Conservation (phyloP, 2,888 invertebrate genomes). For the Bruchidius siliquastri region DNA sequence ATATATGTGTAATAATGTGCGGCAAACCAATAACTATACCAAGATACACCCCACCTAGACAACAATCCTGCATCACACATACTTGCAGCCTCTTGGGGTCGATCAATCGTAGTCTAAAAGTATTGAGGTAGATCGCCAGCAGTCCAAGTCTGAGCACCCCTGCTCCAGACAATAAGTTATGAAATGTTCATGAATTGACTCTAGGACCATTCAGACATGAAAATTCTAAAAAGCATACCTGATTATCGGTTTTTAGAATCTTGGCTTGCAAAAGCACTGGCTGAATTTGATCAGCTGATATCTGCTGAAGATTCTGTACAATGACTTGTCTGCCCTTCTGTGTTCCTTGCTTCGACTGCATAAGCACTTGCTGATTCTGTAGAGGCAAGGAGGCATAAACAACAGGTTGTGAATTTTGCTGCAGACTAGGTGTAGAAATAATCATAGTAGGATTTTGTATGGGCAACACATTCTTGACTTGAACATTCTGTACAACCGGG, state of each 20-base stretch:
- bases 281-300: slow-evolving; percentile 41
- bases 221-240: slow-evolving; percentile 7
- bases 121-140: too few relatives aligned
- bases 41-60: too few relatives aligned
- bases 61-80: too few relatives aligned
- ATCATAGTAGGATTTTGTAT: slow-evolving; percentile 33
- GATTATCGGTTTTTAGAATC: slow-evolving; percentile 47
- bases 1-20: too few relatives aligned
- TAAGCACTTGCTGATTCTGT: slow-evolving; percentile 23
- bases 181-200: too few relatives aligned
- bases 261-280: slow-evolving; percentile 65
- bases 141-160: too few relatives aligned
- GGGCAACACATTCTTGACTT: slow-evolving; percentile 21
- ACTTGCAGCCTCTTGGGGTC: too few relatives aligned
- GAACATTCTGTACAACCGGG: slow-evolving; percentile 15
- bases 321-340: slow-evolving; percentile 35
- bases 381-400: slow-evolving; percentile 38
- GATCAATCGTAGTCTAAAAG: too few relatives aligned
- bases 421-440: slow-evolving; percentile 31
- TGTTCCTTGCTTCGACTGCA: slow-evolving; percentile 6
- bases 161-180: too few relatives aligned
- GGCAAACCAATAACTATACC: too few relatives aligned
- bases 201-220: background rate
- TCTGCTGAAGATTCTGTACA: slow-evolving; percentile 41
- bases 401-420: slow-evolving; percentile 34